Evolutionary conservation across 1,140 invertebrate species (phyloP), one percentile per base, ranked within the genome.

Genomic region (Coenobita brevimanus): DNA sequence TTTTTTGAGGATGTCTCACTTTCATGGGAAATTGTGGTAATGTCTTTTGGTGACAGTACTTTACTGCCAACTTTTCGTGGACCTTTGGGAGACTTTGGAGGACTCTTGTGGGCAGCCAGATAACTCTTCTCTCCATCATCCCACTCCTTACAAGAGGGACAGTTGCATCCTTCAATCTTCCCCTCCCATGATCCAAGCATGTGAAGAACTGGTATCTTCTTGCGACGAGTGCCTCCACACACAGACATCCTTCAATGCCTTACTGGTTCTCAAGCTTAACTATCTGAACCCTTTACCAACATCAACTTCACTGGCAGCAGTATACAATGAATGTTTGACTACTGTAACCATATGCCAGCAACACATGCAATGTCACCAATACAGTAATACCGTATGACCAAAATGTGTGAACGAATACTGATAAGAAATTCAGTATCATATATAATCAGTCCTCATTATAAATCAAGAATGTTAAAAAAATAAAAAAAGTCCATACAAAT

Each of bases 181-280:
- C 81, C 82, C 38, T 82, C 81, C 85, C 89, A 87, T 21, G 84
- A 62, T 36, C 89, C 89, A 27, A 87, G 73, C 84, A 90, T 87
- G 50, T 90, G 89, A 27, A 83, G 89, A n/a, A 90, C 79, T 21
- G 89, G 88, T 17, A 90, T 84, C 79, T 83, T 90, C 73, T 88
- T 90, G 38, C 89, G 60, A 46, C 89, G 79, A 21, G 89, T 90
- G 43, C 86, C 86, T 75, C 81, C 86, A 21, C 86, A 64, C 21
- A 75, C 78, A 15, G 86, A 81, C 79, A 82, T 87, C 60, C 60
- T 79, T 15, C 15, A 24, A 54, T 78, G 21, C 36, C 2, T 71
- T 38, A 8, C 36, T 15, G 30, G 13, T 64, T 71, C 8, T 71
- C 13, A 57, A 24, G 50, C 27, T 50, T 50, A 1, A n/a, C n/a